phyloP scores from a whole-genome alignment of 2,888 invertebrate species.

The Anoplius nigerrimus region DNA sequence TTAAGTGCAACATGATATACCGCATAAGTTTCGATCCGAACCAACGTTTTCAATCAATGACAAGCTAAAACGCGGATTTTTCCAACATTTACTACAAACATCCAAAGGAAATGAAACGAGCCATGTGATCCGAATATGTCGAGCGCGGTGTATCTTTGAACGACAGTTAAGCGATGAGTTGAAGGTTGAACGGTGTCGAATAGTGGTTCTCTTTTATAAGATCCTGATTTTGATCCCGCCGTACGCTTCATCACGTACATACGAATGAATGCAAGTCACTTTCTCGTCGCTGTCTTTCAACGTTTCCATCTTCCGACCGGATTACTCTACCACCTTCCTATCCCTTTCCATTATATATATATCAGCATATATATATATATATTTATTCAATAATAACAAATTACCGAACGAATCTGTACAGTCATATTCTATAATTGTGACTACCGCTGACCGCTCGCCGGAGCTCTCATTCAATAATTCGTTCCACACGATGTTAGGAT shows the following conservation, averaged over 20 bases:
- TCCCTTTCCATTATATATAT: constrained; percentile 26
- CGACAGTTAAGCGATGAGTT: too few relatives aligned
- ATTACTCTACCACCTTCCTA: not conserved
- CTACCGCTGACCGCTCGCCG: constrained; percentile 45
- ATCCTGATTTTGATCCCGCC: too few relatives aligned
- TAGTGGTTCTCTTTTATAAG: too few relatives aligned
- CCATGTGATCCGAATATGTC: too few relatives aligned
- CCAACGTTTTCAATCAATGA: too few relatives aligned
- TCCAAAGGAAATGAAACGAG: too few relatives aligned
- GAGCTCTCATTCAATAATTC: constrained; percentile 47
- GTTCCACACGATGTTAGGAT: constrained; percentile 39
- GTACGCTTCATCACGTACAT: not conserved
- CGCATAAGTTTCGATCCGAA: too few relatives aligned
- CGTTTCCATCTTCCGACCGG: constrained; percentile 36
- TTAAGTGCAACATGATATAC: too few relatives aligned
- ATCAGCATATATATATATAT: constrained; percentile 19
- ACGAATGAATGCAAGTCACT: constrained; percentile 2
- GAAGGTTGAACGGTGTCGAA: too few relatives aligned
- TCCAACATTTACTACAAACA: too few relatives aligned
- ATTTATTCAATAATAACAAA: constrained; percentile 71
- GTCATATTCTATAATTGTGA: constrained; percentile 73
- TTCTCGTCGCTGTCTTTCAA: not conserved
- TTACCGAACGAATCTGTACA: constrained; percentile 69
- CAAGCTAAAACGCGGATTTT: too few relatives aligned
- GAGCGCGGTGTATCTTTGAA: too few relatives aligned